Conservation (phyloP, 2,888 invertebrate species). For the Cepaea hortensis region DNA sequence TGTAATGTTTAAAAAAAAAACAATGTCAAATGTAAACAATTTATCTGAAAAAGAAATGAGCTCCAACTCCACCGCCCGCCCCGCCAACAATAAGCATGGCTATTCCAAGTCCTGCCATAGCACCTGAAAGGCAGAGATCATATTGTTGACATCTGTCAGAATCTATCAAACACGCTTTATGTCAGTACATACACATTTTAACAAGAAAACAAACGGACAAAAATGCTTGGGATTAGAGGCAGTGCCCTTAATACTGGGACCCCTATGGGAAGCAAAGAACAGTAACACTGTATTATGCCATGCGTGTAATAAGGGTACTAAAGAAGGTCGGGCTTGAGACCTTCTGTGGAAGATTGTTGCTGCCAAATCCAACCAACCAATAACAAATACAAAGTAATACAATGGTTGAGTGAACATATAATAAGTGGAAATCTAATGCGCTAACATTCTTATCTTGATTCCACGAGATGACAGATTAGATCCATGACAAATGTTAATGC, state of each 20-base stretch:
- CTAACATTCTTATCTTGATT: no score
- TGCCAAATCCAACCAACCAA: no score
- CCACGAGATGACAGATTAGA: no score
- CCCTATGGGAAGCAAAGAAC: no score
- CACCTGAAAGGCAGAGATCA: conserved; percentile 26
- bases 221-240: background rate
- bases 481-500: no score
- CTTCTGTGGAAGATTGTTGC: no score
- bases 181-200: background rate
- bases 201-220: background rate
- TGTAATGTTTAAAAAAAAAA: background rate
- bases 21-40: background rate
- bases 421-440: no score
- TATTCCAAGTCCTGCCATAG: conserved; percentile 47
- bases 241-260: background rate
- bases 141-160: background rate
- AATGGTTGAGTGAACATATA: no score
- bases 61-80: conserved; percentile 43
- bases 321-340: no score
- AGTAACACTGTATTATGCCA: no score
- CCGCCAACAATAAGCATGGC: conserved; percentile 48
- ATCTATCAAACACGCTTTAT: background rate
- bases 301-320: no score
- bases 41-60: conserved; percentile 42
- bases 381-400: no score